Percentiles rank a stretch among this genome's conserved stretches.
These are phyloP conservation scores for Mechanitis mazaeus DNA, from an alignment of 2,888 invertebrate species.

Conservation along the genomic window DNA sequence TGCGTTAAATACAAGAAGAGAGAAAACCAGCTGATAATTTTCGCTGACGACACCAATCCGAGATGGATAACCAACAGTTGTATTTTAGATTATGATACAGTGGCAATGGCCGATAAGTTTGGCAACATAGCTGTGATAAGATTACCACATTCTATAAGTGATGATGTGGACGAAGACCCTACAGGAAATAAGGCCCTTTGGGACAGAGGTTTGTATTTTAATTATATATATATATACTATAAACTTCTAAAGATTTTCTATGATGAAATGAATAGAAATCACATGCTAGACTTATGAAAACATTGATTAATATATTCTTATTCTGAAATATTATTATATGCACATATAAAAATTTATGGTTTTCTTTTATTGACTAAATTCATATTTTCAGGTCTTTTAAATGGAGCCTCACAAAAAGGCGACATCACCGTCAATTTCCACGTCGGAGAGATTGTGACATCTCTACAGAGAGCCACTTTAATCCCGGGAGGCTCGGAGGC, in stretches of 20 bases:
- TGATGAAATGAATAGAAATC: conserved; percentile 41
- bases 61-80: conserved; percentile 95
- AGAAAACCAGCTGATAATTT: conserved; percentile 98
- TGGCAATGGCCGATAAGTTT: conserved; percentile 98
- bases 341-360: not conserved
- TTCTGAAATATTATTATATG: conserved; percentile 40
- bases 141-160: conserved; percentile 92
- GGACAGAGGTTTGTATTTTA: conserved; percentile 80
- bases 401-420: conserved; percentile 98
- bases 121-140: conserved; percentile 96
- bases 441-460: conserved; percentile 96
- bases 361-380: not conserved
- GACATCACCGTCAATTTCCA: conserved; percentile 96
- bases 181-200: conserved; percentile 98
- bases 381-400: conserved; percentile 83
- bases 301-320: conserved; percentile 52
- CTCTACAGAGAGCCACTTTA: conserved; percentile 95
- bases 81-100: conserved; percentile 96
- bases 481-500: conserved; percentile 99
- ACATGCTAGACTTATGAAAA: conserved; percentile 77
- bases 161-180: conserved; percentile 99
- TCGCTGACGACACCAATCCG: conserved; percentile 98
- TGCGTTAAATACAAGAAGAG: conserved; percentile 95
- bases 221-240: conserved; percentile 1
- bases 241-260: conserved; percentile 3